A percentile compares a stretch with the other conserved stretches of the same genome.
Evolutionary conservation across 2,888 invertebrate species (phyloP).

Genomic region (Melieria picta): DNA sequence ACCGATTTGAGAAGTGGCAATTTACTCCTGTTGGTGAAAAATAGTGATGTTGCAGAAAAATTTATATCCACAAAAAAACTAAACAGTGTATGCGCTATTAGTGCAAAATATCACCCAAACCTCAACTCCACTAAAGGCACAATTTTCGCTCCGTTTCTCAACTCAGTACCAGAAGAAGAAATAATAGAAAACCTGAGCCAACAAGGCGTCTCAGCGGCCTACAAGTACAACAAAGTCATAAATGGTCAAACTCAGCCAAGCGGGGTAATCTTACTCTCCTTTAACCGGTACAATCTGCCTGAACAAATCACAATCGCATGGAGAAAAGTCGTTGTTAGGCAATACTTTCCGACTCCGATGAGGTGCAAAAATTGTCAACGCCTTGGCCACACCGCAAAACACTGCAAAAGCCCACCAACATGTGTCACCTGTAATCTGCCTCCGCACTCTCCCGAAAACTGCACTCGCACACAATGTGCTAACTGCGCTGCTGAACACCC

Average conservation of each 20-base stretch:
- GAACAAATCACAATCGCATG: slow-evolving; percentile 16
- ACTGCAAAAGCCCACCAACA: too few relatives aligned
- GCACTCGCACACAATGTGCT: neutral
- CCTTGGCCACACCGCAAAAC: slow-evolving; percentile 10
- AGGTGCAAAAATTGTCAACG: slow-evolving; percentile 2
- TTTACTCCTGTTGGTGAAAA: neutral
- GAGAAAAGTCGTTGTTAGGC: slow-evolving; percentile 4
- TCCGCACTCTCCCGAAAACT: neutral
- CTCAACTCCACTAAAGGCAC: slow-evolving; percentile 9
- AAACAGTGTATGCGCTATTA: neutral
- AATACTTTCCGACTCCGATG: slow-evolving; percentile 23
- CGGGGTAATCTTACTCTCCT: slow-evolving; percentile 16
- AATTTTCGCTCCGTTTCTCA: slow-evolving; percentile 10
- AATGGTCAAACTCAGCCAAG: neutral
- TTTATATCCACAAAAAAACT: neutral
- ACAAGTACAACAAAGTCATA: slow-evolving; percentile 11
- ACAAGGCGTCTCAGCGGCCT: slow-evolving; percentile 8
- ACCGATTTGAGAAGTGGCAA: too few relatives aligned
- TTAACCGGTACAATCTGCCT: slow-evolving; percentile 15
- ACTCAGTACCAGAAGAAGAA: slow-evolving; percentile 8
- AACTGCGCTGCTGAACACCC: slow-evolving; percentile 5
- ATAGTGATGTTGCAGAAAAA: neutral
- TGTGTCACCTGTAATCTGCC: slow-evolving; percentile 3
- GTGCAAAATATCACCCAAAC: neutral
- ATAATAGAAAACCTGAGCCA: slow-evolving; percentile 18